Base-by-base conservation (phyloP, 2,113 vertebrate species). In the Tetrao urogallus region DNA sequence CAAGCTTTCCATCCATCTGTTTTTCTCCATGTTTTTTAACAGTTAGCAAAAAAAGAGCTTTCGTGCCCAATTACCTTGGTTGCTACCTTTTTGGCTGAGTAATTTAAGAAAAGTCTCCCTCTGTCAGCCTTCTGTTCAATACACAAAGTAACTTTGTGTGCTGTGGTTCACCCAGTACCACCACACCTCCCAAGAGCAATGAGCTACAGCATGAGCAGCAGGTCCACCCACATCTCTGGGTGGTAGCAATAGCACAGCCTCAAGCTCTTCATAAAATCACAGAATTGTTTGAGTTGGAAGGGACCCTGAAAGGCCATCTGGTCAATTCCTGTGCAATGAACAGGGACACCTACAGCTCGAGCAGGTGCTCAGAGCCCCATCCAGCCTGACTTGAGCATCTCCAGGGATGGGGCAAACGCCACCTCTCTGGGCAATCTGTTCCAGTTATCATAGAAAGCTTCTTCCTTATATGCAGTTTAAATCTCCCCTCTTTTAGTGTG, bases 11-110 rank as follows among this genome's bases (percentile, higher is more conserved):
- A 90, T 81, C 89, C 85, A 83, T 92, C 91, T 89, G 93, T 52
- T 97, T 92, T 65, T 72, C 82, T 86, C 91, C 61, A 69, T 77
- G 84, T 64, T 42, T 93, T 94, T 83, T 61, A 84, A 80, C 73
- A 79, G 70, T 58, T 65, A 71, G 57, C 34, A 42, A 63, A 52
- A 82, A 81, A 71, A 86, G 22, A 61, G 47, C 34, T 78, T 86
- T 88, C 0, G 4, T 78, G 60, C 36, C 70, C 21, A 6, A 34
- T 61, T 91, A 89, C 85, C 85, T 93, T 88, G 69, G 61, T 75
- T 81, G 52, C 60, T 77, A 57, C 82, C 61, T 95, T 90, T 91
- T 54, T 90, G 82, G 78, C 61, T 69, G 72, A 92, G 47, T 47
- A 67, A 89, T 77, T 38, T 28, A 40, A 82, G 82, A 60, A 80